Evolutionary conservation across 2,113 vertebrate species (phyloP), one percentile per base, ranked within the genome.

Genomic region (Macrotus californicus): DNA sequence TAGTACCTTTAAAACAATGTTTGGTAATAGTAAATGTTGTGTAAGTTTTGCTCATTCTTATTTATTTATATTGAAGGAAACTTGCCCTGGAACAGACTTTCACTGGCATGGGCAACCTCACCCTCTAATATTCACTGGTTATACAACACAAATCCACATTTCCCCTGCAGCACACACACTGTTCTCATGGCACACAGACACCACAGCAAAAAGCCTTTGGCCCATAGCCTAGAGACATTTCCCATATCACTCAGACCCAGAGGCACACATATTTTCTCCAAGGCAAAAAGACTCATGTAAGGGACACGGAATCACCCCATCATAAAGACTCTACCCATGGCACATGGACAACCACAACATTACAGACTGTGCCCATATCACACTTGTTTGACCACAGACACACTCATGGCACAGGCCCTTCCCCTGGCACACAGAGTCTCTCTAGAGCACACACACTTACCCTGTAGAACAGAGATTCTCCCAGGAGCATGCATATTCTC

Each of bases 11-110:
- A 84, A 61, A 86, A 80, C 46, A 87, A 21, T 89, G 64, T 76
- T 48, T 15, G 14, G 3, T 59, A 36, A 8, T 41, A 52, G 76
- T 90, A 79, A 83, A 36, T 13, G 26, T 73, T 89, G 86, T 43
- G 9, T 77, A 81, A 61, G 31, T 83, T 43, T 79, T 95, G 61
- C 67, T 64, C 82, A 39, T 91, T 97, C 72, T 85, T 90, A 77
- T 94, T 84, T 93, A 76, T 93, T 93, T 79, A 83, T 84, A 87
- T 77, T 88, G 85, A 88, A 82, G 64, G 73, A 82, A 10, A 67
- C 36, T 79, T 96, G 13, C 80, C 83, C 87, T 80, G 69, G 94
- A 89, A 76, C 34, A 89, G 73, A 91, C 18, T 84, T 80, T 50
- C 4, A 3, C 79, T 21, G 21, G 29, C 61, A 0, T 59, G 15